Percentiles rank a stretch among this genome's conserved stretches.
Evolutionary conservation across 2,113 vertebrate genomes (phyloP).

Genomic region (Cheirogaleus medius): DNA sequence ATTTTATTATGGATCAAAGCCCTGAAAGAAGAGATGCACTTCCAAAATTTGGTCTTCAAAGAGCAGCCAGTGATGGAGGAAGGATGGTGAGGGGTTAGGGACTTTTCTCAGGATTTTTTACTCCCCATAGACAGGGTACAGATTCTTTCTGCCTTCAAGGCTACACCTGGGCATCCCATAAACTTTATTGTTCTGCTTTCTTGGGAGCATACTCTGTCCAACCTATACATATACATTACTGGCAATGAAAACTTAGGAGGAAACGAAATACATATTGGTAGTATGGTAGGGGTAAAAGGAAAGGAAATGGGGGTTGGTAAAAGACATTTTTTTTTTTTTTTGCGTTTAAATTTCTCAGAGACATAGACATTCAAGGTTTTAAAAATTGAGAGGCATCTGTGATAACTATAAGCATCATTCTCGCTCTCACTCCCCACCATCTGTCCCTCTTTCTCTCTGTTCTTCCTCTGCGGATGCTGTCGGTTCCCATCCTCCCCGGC

Average conservation of each 20-base stretch:
- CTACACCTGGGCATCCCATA: not conserved
- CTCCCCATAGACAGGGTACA: not conserved
- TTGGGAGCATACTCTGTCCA: not conserved
- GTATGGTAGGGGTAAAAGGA: not conserved
- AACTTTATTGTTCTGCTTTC: not conserved
- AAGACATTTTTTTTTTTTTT: not conserved
- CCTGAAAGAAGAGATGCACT: not conserved
- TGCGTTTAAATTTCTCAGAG: not conserved
- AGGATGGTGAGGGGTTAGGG: not conserved
- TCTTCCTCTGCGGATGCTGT: not conserved
- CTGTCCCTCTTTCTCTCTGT: not conserved
- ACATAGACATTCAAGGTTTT: not conserved
- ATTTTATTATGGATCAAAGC: not conserved
- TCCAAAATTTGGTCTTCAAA: not conserved
- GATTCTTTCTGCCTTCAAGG: not conserved
- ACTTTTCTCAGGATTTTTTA: not conserved
- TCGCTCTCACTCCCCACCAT: not conserved
- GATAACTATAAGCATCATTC: not conserved
- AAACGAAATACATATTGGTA: not conserved
- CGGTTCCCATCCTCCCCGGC: not conserved
- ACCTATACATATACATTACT: not conserved
- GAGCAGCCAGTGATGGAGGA: not conserved
- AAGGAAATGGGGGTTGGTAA: not conserved
- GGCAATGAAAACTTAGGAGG: not conserved
- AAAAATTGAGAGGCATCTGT: slow-evolving; percentile 49